phyloP scores from a whole-genome alignment of 1,140 invertebrate genomes.

The Cydia splendana region DNA sequence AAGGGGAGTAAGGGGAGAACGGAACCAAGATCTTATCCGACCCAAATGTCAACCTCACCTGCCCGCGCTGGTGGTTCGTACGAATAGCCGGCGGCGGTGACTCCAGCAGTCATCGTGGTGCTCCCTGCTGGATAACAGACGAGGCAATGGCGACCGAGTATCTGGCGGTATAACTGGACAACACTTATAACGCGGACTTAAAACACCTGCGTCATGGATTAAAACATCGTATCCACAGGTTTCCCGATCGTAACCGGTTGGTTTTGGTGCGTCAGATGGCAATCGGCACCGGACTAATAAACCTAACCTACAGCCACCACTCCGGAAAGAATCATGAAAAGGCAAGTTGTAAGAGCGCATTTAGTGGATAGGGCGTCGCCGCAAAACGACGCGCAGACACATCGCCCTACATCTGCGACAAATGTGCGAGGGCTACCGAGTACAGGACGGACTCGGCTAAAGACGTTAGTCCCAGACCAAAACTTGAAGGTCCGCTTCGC shows the following conservation, averaged over 20 bases:
- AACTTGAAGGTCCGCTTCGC: conserved; percentile 40
- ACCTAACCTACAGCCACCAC: not conserved
- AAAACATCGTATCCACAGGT: conserved; percentile 7
- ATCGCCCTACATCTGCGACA: too few relatives aligned
- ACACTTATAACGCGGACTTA: not conserved
- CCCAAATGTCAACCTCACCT: too few relatives aligned
- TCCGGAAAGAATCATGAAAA: conserved; percentile 18
- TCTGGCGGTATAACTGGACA: conserved; percentile 32
- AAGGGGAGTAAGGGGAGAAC: too few relatives aligned
- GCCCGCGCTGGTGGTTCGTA: too few relatives aligned
- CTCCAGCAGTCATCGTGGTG: too few relatives aligned
- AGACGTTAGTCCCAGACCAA: conserved; percentile 36
- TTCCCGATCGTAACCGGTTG: conserved; percentile 4
- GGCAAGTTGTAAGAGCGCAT: conserved; percentile 15
- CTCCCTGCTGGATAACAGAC: too few relatives aligned
- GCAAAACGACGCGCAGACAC: conserved; percentile 39
- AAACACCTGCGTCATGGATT: conserved; percentile 2
- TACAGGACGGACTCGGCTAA: conserved; percentile 36
- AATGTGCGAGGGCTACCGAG: conserved; percentile 38
- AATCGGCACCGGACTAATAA: conserved; percentile 33
- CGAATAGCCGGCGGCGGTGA: too few relatives aligned
- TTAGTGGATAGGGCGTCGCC: conserved; percentile 30
- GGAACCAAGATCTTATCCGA: too few relatives aligned
- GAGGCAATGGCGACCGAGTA: conserved; percentile 38
- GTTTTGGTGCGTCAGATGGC: conserved; percentile 32